phyloP scores from a whole-genome alignment of 2,888 invertebrate genomes.

The Bursaphelenchus okinawaensis region DNA sequence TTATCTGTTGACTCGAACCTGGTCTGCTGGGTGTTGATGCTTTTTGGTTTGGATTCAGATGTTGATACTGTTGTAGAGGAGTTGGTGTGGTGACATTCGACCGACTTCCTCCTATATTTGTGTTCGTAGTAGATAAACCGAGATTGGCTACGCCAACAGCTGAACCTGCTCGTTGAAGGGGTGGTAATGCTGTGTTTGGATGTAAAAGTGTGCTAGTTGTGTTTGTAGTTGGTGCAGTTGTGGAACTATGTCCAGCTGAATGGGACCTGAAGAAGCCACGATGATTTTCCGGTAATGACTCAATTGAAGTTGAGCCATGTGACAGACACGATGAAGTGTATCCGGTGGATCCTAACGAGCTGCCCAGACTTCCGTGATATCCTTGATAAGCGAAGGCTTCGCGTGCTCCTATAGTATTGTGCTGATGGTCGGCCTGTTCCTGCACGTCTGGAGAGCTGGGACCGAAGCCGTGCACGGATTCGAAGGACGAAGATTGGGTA shows the following conservation, averaged over 20 bases:
- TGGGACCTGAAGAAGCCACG: conserved; percentile 5
- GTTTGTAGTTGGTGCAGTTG: background rate
- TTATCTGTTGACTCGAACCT: conserved; percentile 6
- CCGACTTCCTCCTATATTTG: background rate
- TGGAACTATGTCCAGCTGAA: conserved; percentile 10
- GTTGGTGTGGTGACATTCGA: conserved; percentile 3
- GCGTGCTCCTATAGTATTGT: conserved; percentile 13
- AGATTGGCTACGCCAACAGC: background rate
- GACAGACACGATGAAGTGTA: conserved; percentile 2
- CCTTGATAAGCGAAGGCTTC: conserved; percentile 23
- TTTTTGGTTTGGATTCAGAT: conserved; percentile 4
- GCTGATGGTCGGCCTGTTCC: conserved; percentile 11
- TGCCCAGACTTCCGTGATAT: background rate
- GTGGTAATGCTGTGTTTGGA: background rate
- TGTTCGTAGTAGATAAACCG: background rate
- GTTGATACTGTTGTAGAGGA: conserved; percentile 7
- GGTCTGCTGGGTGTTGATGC: conserved; percentile 9
- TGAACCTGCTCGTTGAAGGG: conserved; percentile 11
- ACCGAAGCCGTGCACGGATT: conserved; percentile 22
- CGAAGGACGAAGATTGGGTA: conserved; percentile 26
- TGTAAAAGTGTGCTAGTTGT: conserved; percentile 1
- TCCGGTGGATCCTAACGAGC: conserved; percentile 12
- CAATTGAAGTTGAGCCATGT: background rate
- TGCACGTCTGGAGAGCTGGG: conserved; percentile 5
- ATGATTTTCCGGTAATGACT: conserved; percentile 6